Percentiles rank a stretch among this genome's conserved stretches.
Evolutionary conservation across 1,140 invertebrate species (phyloP).

Genomic region (Eriosoma lanigerum): DNA sequence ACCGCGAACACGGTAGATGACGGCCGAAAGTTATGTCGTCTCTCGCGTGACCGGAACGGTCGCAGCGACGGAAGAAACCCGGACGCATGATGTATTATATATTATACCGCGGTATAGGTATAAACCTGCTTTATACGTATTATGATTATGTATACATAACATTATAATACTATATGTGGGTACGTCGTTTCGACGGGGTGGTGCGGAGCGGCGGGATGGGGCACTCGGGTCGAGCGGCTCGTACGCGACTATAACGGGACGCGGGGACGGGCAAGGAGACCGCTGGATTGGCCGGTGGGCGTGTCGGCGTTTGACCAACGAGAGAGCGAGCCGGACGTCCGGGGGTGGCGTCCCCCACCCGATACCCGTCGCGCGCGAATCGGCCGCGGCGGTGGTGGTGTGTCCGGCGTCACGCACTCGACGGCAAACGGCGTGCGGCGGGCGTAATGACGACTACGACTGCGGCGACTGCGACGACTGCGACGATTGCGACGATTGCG

Average conservation of each 20-base stretch:
- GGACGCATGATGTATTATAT: too few relatives aligned
- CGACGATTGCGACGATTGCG: too few relatives aligned
- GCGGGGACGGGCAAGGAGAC: background rate
- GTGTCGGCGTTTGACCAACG: background rate
- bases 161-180: background rate
- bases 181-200: background rate
- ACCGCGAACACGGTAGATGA: too few relatives aligned
- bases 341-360: slow-evolving; percentile 12
- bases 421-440: background rate
- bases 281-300: background rate
- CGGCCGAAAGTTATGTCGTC: too few relatives aligned
- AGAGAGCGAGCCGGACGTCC: background rate
- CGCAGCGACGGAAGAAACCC: too few relatives aligned
- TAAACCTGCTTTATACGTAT: too few relatives aligned
- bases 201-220: background rate
- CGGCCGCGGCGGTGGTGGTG: background rate
- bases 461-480: background rate
- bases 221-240: background rate
- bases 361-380: background rate
- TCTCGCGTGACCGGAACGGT: too few relatives aligned
- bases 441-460: slow-evolving; percentile 32
- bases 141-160: too few relatives aligned
- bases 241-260: slow-evolving; percentile 1
- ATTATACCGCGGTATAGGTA: too few relatives aligned
- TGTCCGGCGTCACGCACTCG: background rate